Base-by-base conservation (phyloP, 1,140 invertebrate genomes). In the Calephelis nemesis region DNA sequence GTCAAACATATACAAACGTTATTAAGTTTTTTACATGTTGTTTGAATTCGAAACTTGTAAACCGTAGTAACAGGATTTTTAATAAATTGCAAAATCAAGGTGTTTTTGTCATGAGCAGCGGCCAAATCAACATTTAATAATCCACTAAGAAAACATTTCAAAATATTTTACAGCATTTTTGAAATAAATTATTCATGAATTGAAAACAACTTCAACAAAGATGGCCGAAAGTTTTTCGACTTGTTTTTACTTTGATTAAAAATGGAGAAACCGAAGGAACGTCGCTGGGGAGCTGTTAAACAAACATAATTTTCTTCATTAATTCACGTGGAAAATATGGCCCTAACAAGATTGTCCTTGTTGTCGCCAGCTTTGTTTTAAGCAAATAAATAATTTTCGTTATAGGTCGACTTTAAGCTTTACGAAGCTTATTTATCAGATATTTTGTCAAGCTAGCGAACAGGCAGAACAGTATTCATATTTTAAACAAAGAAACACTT, bases 201-300 rank as follows among this genome's bases (percentile, higher is more conserved):
- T 40, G 58, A 40, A 60, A 60, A 60, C 58, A 60, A 60, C 58
- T 60, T 49, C 40, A 60, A 60, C 58, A 40, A 60, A 60, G 58
- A 60, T 60, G 58, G 58, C 58, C 40, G 7, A 60, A 60, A 60
- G 39, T 60, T 60, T 60, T 30, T 60, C 58, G n/a, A 39, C 12
- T n/a, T 60, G 58, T 60, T 60, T 60, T 60, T 60, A 60, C 58
- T 40, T 60, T 60, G 58, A 60, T 60, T 60, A 60, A 60, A 60
- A 42, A 45, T 45, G 42, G 58, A 60, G 40, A 39, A 60, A 60
- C 30, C 58, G n/a, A 39, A 60, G 6, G 58, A 60, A 40, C 39
- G 30, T n/a, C 58, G 58, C 30, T 60, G 19, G 58, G 58, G 58
- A 42, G 58, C 58, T 39, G 39, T 60, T 60, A 60, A n/a, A 60